A percentile compares a stretch with the other conserved stretches of the same genome.
These are phyloP conservation scores for Mystacides longicornis DNA, from an alignment of 2,888 invertebrate genomes.

Conservation along the genomic window DNA sequence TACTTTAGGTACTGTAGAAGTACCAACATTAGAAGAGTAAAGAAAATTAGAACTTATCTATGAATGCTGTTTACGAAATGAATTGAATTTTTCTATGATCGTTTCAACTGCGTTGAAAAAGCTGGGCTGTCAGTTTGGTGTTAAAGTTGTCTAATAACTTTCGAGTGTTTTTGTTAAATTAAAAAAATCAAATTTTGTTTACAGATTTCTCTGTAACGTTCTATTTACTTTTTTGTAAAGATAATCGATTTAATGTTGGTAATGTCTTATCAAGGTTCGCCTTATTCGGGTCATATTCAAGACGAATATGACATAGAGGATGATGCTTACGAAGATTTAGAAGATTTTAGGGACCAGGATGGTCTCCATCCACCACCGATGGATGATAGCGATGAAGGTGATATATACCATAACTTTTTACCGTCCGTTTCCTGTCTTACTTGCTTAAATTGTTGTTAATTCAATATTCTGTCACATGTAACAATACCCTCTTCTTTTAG, in stretches of 20 bases:
- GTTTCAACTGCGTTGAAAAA: too few species aligned
- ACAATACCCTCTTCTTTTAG: too few species aligned
- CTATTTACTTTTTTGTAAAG: background rate
- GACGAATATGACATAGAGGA: constrained; percentile 70
- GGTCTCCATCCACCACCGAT: constrained; percentile 48
- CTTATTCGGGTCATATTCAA: constrained; percentile 56
- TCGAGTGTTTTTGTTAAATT: background rate
- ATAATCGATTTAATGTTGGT: constrained; percentile 1
- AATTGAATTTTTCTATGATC: too few species aligned
- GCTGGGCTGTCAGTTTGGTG: background rate
- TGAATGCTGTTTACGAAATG: too few species aligned
- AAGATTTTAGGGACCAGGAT: constrained; percentile 60
- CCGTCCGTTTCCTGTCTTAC: too few species aligned
- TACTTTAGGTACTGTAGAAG: too few species aligned
- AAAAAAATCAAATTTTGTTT: background rate
- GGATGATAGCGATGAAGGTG: constrained; percentile 49
- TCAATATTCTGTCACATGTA: too few species aligned
- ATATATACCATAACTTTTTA: too few species aligned
- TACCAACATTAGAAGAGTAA: too few species aligned
- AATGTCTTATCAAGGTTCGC: constrained; percentile 63
- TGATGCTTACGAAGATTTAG: constrained; percentile 61
- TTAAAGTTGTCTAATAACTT: background rate
- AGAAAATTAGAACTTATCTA: too few species aligned
- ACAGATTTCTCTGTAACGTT: background rate
- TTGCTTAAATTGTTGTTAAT: too few species aligned